Conservation (phyloP, 2,888 invertebrate genomes). For the Troides helena region DNA sequence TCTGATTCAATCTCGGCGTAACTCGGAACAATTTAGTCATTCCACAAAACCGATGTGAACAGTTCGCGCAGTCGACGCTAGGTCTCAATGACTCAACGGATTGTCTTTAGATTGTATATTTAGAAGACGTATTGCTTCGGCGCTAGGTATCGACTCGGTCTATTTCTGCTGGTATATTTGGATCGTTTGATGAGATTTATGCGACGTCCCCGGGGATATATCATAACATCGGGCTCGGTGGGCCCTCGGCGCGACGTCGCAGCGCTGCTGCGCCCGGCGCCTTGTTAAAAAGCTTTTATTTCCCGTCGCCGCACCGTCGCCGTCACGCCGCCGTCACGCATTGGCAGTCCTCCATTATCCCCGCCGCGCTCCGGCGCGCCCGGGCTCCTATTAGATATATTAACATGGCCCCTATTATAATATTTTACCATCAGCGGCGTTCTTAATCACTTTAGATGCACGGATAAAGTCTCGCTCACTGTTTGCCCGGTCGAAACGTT, state of each 20-base stretch:
- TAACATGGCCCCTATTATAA: conserved; percentile 55
- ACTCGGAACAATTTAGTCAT: not conserved
- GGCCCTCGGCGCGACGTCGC: conserved; percentile 33
- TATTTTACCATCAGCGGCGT: conserved; percentile 38
- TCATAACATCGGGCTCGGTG: conserved; percentile 4
- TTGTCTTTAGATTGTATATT: conserved; percentile 23
- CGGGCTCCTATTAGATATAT: conserved; percentile 69
- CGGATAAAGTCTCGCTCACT: conserved; percentile 38
- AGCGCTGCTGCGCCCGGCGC: conserved; percentile 29
- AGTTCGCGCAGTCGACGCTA: conserved; percentile 19
- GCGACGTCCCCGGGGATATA: conserved; percentile 17
- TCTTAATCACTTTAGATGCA: conserved; percentile 39
- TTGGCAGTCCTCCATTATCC: conserved; percentile 62
- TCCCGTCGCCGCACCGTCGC: conserved; percentile 39
- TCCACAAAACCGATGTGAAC: conserved; percentile 1
- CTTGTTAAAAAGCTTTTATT: conserved; percentile 44
- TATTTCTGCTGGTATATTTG: conserved; percentile 23
- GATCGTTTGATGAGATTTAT: conserved; percentile 21
- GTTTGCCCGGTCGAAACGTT: conserved; percentile 24
- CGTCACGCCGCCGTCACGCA: conserved; percentile 59
- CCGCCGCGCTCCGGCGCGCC: conserved; percentile 62
- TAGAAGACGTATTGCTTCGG: conserved; percentile 25
- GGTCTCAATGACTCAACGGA: conserved; percentile 24
- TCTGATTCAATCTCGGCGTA: no score
- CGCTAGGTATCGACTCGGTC: conserved; percentile 25